Evolutionary conservation across 2,888 invertebrate species (phyloP).

Genomic region (Aphodius granarius): DNA sequence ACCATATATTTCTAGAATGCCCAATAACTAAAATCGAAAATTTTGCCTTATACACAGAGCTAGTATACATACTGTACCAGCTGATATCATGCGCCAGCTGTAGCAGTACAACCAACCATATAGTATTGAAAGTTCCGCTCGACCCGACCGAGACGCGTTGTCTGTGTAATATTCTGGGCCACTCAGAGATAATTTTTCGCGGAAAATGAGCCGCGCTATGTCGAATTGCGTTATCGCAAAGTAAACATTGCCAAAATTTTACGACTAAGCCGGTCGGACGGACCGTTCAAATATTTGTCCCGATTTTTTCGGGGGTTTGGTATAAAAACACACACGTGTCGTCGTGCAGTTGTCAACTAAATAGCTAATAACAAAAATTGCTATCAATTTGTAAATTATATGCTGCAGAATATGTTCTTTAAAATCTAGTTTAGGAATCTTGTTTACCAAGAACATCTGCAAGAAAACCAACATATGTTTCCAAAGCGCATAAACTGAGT

Average conservation of each 20-base stretch:
- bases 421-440: not conserved
- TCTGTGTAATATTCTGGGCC: not conserved
- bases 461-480: not conserved
- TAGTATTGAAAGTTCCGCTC: not conserved
- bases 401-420: not conserved
- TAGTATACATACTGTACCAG: not conserved
- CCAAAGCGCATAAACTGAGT: not conserved
- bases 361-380: not conserved
- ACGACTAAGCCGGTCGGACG: not conserved
- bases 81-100: not conserved
- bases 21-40: too few relatives aligned
- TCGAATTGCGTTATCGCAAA: not conserved
- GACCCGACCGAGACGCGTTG: not conserved
- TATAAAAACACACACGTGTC: not conserved
- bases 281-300: not conserved
- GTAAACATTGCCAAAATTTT: not conserved
- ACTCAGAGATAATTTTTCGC: not conserved
- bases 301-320: not conserved
- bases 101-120: not conserved
- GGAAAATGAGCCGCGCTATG: not conserved
- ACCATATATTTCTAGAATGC: too few relatives aligned
- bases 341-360: not conserved
- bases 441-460: not conserved
- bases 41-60: too few relatives aligned
- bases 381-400: not conserved